Percentiles rank a stretch among this genome's conserved stretches.
These are phyloP conservation scores for Leptopilina boulardi DNA, from an alignment of 1,140 invertebrate species.

Conservation along the genomic window DNA sequence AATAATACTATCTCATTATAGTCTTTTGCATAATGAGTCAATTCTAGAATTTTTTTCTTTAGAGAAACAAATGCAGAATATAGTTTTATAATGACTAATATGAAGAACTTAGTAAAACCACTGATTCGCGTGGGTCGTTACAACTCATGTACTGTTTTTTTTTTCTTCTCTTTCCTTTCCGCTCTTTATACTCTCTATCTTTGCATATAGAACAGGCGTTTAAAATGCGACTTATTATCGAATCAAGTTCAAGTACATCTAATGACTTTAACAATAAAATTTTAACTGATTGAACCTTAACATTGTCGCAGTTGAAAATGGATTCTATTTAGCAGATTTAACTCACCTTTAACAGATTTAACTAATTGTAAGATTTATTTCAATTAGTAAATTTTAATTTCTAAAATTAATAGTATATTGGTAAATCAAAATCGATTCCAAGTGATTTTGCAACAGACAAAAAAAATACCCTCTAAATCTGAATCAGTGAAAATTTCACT, in stretches of 20 bases:
- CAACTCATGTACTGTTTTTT: conserved; percentile 12
- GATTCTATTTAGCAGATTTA: too few species aligned
- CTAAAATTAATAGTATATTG: too few species aligned
- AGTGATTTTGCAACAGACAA: too few species aligned
- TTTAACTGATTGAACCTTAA: too few species aligned
- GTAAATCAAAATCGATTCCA: too few species aligned
- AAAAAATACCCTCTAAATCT: too few species aligned
- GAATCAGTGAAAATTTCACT: too few species aligned
- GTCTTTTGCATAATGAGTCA: not conserved
- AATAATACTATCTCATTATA: too few species aligned
- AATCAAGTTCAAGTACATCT: conserved; percentile 2
- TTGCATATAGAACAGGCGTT: conserved; percentile 22
- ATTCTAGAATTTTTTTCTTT: not conserved
- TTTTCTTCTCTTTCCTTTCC: conserved; percentile 26
- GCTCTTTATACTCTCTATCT: not conserved
- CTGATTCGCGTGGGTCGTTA: conserved; percentile 17
- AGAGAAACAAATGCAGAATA: not conserved
- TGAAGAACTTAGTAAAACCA: not conserved
- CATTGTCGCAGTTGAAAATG: too few species aligned
- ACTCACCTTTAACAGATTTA: too few species aligned
- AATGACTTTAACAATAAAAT: not conserved
- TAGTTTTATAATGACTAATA: not conserved
- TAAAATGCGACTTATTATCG: not conserved
- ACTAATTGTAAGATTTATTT: too few species aligned
- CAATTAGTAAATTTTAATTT: too few species aligned